A percentile compares a stretch with the other conserved stretches of the same genome.
Conservation (phyloP, 2,797 vertebrate genomes). For the Apogon talboti region DNA sequence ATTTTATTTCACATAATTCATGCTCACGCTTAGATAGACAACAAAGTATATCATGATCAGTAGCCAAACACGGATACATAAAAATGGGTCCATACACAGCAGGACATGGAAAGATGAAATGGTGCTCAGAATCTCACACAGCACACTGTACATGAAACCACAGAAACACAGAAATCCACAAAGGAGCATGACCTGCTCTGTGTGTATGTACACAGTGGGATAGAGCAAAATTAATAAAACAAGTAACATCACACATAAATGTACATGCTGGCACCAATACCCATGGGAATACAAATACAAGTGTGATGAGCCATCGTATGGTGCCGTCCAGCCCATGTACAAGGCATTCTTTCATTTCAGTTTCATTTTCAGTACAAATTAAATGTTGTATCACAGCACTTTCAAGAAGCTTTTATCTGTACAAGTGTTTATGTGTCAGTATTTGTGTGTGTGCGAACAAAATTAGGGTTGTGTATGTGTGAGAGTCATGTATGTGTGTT, state of each 20-base stretch:
- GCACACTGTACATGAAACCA: constrained; percentile 6
- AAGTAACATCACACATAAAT: constrained; percentile 40
- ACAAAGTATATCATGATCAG: constrained; percentile 40
- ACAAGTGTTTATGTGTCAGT: constrained; percentile 27
- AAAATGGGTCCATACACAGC: constrained; percentile 35
- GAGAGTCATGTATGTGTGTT: constrained; percentile 7
- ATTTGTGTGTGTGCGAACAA: constrained; percentile 8
- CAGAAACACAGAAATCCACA: constrained; percentile 24
- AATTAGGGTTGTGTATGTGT: not conserved
- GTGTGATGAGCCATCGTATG: constrained; percentile 41
- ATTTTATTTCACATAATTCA: constrained; percentile 50
- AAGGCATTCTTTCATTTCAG: constrained; percentile 30
- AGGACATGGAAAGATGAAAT: constrained; percentile 51
- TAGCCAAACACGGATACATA: constrained; percentile 33
- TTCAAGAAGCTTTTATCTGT: constrained; percentile 46
- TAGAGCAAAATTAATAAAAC: constrained; percentile 45
- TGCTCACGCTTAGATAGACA: constrained; percentile 29
- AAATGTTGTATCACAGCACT: constrained; percentile 52
- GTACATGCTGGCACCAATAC: constrained; percentile 18
- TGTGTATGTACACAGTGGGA: constrained; percentile 43
- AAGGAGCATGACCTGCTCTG: constrained; percentile 32
- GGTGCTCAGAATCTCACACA: constrained; percentile 19
- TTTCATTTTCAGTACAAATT: constrained; percentile 55
- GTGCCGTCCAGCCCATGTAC: constrained; percentile 37
- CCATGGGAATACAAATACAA: constrained; percentile 56